These are phyloP conservation scores for Dasypus novemcinctus DNA, from an alignment of 2,113 vertebrate species.

Conservation along the genomic window DNA sequence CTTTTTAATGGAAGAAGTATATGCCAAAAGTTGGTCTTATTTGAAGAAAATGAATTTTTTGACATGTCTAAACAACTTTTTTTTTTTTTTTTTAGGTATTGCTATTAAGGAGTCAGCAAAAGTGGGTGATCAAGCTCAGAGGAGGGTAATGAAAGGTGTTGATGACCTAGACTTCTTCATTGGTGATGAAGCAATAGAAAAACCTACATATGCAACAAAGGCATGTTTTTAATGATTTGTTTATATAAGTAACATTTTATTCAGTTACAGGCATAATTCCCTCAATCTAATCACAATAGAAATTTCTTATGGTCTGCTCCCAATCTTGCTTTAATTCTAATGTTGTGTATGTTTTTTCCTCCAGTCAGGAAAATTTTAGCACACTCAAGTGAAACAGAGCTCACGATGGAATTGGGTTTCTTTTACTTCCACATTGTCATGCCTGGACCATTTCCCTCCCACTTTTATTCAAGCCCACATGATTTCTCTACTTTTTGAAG, in stretches of 20 bases:
- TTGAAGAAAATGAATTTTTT: conserved; percentile 38
- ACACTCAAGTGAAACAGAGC: background rate
- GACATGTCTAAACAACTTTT: conserved; percentile 62
- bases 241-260: background rate
- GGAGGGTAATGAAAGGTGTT: conserved; percentile 98
- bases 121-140: conserved; percentile 96
- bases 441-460: background rate
- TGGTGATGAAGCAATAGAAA: conserved; percentile 98
- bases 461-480: background rate
- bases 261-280: background rate
- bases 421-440: background rate
- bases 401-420: background rate
- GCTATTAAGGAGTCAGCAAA: conserved; percentile 99
- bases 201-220: conserved; percentile 97
- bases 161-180: conserved; percentile 99
- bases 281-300: background rate
- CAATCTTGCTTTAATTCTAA: background rate
- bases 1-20: conserved; percentile 10
- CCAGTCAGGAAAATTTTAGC: background rate
- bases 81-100: conserved; percentile 88
- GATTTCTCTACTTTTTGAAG: conserved; percentile 2
- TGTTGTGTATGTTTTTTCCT: no score
- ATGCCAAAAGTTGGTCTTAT: background rate
- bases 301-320: background rate
- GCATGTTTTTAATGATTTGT: conserved; percentile 78